phyloP scores from a whole-genome alignment of 2,888 invertebrate species.

The Ornithoptera priamus region DNA sequence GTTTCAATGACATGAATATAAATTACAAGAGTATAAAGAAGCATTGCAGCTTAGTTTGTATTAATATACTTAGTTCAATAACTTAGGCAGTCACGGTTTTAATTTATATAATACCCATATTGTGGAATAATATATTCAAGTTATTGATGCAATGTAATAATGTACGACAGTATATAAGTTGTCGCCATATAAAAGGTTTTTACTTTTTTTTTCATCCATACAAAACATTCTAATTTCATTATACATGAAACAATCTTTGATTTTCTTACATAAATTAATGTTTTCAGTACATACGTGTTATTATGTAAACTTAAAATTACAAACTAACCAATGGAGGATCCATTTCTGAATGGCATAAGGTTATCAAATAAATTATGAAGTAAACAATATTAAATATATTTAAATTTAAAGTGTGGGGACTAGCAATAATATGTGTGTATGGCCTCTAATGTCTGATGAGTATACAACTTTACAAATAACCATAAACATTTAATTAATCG shows the following conservation, averaged over 20 bases:
- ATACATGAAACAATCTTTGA: no score
- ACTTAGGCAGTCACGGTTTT: neutral
- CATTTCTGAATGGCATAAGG: neutral
- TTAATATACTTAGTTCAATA: constrained; percentile 1
- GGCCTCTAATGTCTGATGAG: constrained; percentile 53
- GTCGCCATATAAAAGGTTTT: neutral
- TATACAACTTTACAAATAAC: neutral
- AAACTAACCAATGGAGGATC: neutral
- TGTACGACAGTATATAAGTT: neutral
- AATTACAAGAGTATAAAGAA: constrained; percentile 10
- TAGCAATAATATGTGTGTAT: constrained; percentile 55
- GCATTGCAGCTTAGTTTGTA: constrained; percentile 5
- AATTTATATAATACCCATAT: neutral
- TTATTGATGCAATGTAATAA: neutral
- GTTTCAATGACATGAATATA: constrained; percentile 32
- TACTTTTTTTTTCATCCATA: no score
- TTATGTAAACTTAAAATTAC: no score
- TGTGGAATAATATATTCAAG: neutral
- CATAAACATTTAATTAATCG: neutral
- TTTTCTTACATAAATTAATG: no score
- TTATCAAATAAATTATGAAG: neutral
- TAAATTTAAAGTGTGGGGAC: constrained; percentile 39
- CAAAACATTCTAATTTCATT: no score
- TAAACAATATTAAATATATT: constrained; percentile 15
- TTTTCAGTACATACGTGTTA: no score